phyloP scores from a whole-genome alignment of 2,888 invertebrate genomes.

The Sturmia bella region DNA sequence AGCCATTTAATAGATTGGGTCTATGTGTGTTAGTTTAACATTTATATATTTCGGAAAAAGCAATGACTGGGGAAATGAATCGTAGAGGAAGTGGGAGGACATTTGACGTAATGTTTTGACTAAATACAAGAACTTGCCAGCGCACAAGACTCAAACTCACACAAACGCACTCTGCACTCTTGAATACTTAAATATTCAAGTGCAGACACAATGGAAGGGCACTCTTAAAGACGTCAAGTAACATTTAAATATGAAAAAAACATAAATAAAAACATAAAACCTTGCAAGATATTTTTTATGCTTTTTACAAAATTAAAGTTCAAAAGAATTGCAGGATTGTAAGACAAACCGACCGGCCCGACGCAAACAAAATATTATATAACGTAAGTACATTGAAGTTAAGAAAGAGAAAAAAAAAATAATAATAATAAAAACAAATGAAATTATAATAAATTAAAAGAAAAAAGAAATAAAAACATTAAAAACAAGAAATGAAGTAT shows the following conservation, averaged over 20 bases:
- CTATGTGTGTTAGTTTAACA: conserved; percentile 37
- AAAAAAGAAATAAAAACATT: conserved; percentile 16
- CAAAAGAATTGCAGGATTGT: conserved; percentile 47
- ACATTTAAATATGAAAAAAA: conserved; percentile 29
- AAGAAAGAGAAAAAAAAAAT: conserved; percentile 29
- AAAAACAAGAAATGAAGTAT: conserved; percentile 43
- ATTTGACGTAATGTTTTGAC: conserved; percentile 60
- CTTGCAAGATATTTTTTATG: neutral
- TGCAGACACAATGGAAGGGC: conserved; percentile 19
- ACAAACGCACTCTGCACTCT: conserved; percentile 23
- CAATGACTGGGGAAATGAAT: conserved; percentile 48
- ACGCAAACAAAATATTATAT: conserved; percentile 38
- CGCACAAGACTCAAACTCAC: conserved; percentile 31
- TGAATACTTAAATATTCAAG: conserved; percentile 15
- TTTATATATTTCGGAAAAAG: conserved; percentile 42
- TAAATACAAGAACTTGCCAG: conserved; percentile 41
- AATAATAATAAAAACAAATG: conserved; percentile 37
- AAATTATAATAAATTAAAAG: conserved; percentile 52
- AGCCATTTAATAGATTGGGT: conserved; percentile 64
- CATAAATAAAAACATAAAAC: conserved; percentile 24
- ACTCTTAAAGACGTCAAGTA: conserved; percentile 48
- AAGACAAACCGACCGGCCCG: neutral
- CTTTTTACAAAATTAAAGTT: conserved; percentile 32
- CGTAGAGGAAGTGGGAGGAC: conserved; percentile 49
- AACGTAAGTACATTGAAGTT: conserved; percentile 24